Base-by-base conservation (phyloP, 2,113 vertebrate species). In the Myrmecobius fasciatus region DNA sequence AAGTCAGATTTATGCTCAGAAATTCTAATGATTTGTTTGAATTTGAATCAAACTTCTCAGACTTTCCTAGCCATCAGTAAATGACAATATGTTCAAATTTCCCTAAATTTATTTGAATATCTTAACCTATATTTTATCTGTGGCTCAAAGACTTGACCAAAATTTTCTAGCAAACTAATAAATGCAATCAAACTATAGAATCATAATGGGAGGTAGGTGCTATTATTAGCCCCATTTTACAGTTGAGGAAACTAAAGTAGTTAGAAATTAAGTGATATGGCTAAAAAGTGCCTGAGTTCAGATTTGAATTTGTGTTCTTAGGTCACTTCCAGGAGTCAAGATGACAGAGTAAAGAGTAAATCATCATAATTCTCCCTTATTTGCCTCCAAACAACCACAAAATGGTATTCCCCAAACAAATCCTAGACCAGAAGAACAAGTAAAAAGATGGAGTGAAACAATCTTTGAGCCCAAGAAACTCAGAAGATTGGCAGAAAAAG, bases 1-100 rank as follows among this genome's bases (percentile, higher is more conserved):
- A 93, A 94, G 92, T 90, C 53, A 92, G 93, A n/a, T 56, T 91
- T 75, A 92, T 25, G 93, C 95, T 67, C 52, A 6, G 49, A 95
- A 92, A 93, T 24, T 49, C 31, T 51, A 56, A 92, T 93, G 17
- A 43, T 83, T 43, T 43, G 3, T 17, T 67, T 67, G 31, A n/a
- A n/a, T 83, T 83, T 83, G 36, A 83, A 43, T n/a, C 22, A 83
- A 83, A 22, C 67, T 83, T 83, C n/a, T n/a, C n/a, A 83, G n/a
- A 83, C 67, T 83, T 83, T 24, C 67, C 67, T 22, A 83, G 36
- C 1, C 17, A 26, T 88, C 54, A 60, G 20, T 46, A 52, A 88
- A 48, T 53, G 48, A 89, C 10, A n/a, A 47, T 4, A 49, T 53
- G 67, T 36, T 53, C 28, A 48, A 56, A 91, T 56, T 93, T 94